phyloP scores from a whole-genome alignment of 92 coral and sea anemone species.

The Montipora capitata region DNA sequence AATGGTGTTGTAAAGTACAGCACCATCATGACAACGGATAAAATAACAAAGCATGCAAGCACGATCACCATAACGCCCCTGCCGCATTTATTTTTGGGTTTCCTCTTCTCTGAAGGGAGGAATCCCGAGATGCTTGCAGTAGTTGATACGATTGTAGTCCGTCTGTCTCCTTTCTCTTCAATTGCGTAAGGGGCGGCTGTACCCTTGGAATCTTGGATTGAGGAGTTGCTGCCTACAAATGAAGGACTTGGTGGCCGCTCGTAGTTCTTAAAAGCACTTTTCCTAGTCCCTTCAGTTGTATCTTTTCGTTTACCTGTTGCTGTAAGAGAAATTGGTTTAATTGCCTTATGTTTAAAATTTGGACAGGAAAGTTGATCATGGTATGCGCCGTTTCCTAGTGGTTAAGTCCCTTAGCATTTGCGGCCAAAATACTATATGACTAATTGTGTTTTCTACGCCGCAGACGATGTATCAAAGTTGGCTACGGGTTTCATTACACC shows the following conservation, averaged over 20 bases:
- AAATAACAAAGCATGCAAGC: conserved; percentile 40
- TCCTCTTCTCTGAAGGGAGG: conserved; percentile 12
- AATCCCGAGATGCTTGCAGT: conserved; percentile 41
- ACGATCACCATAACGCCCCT: conserved; percentile 13
- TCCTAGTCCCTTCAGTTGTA: conserved; percentile 21
- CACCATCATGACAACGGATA: conserved; percentile 67
- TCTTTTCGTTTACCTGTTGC: background rate
- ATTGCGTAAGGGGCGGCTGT: background rate
- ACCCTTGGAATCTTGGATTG: background rate
- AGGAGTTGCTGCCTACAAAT: background rate
- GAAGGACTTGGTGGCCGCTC: conserved; percentile 37
- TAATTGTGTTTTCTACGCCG: no score
- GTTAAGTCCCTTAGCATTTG: no score
- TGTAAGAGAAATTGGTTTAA: background rate
- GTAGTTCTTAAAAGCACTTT: conserved; percentile 28
- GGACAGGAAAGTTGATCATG: no score
- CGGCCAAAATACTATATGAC: no score
- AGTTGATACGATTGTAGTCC: background rate
- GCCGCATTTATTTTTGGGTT: background rate
- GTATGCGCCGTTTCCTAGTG: no score
- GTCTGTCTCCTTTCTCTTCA: background rate
- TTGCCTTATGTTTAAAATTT: no score
- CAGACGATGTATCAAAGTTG: no score
- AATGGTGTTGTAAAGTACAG: conserved; percentile 45
- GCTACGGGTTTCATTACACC: no score